Base-by-base conservation (phyloP, 2,797 vertebrate genomes). In the Darevskia mixta region DNA sequence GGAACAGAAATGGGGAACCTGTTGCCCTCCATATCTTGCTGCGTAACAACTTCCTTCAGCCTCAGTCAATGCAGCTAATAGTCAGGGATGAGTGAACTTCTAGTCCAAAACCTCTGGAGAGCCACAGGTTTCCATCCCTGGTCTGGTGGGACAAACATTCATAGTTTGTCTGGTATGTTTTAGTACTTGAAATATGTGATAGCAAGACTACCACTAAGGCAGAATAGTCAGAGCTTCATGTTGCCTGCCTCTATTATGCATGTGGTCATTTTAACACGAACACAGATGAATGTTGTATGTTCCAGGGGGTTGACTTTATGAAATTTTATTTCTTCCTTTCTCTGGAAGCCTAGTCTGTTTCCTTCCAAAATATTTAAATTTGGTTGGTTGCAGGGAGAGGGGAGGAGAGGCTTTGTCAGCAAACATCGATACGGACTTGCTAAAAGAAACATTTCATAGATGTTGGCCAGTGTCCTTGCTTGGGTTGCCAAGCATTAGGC, bases 241-340 rank as follows among this genome's bases (percentile, higher is more conserved):
- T 27, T 67, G 25, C 84, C 92, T 67, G 25, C 84, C 92, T 72
- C 86, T 71, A 1, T 89, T 0, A 4, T 91, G 84, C 81, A 90
- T 89, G 49, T 83, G 87, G 49, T 49, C 83, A 83, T n/a, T 90
- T 38, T 71, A 85, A 78, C 76, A 38, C 23, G 35, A 79, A 64
- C 1, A 27, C 66, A 91, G 55, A 7, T 90, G 87, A 92, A 92
- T 86, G 87, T 84, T 91, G 79, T 86, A 85, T 92, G 79, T 87
- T 85, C 18, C n/a, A 0, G 71, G 79, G 88, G 80, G 79, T 0
- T 0, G 0, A 67, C 73, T 1, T 1, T 61, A 45, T 18, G 75
- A 0, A 1, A 82, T 77, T 29, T 9, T 43, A 38, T 29, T 3
- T 0, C 45, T 75, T 73, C 29, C 77, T 61, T n/a, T 11, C 66